phyloP scores from a whole-genome alignment of 2,797 vertebrate species.

The Gobio occitaniae region DNA sequence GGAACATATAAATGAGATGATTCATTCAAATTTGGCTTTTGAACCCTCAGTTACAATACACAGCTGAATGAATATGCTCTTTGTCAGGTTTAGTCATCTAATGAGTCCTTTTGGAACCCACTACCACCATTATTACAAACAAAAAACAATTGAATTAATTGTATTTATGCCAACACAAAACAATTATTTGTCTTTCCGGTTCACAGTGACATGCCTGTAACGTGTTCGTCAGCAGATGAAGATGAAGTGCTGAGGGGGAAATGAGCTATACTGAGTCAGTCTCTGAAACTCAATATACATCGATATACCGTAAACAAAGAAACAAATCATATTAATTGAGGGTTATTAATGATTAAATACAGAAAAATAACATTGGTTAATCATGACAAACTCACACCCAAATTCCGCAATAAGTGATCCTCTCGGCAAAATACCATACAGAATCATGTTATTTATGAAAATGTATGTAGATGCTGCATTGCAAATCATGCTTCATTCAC shows the following conservation, averaged over 20 bases:
- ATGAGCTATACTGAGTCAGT: background rate
- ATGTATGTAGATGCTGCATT: background rate
- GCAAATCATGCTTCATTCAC: constrained; percentile 10
- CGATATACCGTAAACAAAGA: background rate
- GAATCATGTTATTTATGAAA: background rate
- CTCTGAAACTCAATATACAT: background rate
- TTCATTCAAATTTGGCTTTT: constrained; percentile 12
- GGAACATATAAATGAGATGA: background rate
- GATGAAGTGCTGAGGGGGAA: background rate
- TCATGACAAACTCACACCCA: background rate
- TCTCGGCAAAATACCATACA: background rate
- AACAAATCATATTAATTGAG: background rate
- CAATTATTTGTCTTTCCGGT: constrained; percentile 32
- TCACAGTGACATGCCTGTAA: constrained; percentile 11
- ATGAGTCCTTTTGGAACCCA: constrained; percentile 15
- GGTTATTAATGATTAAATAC: background rate
- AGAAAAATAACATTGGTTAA: background rate
- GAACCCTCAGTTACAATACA: background rate
- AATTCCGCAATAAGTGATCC: background rate
- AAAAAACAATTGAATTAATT: background rate
- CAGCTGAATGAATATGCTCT: background rate
- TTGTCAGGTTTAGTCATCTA: constrained; percentile 38
- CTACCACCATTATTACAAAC: constrained; percentile 16
- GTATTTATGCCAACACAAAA: constrained; percentile 17
- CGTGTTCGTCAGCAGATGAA: constrained; percentile 6